These are phyloP conservation scores for Actenoides hombroni DNA, from an alignment of 2,113 vertebrate genomes.

Conservation along the genomic window DNA sequence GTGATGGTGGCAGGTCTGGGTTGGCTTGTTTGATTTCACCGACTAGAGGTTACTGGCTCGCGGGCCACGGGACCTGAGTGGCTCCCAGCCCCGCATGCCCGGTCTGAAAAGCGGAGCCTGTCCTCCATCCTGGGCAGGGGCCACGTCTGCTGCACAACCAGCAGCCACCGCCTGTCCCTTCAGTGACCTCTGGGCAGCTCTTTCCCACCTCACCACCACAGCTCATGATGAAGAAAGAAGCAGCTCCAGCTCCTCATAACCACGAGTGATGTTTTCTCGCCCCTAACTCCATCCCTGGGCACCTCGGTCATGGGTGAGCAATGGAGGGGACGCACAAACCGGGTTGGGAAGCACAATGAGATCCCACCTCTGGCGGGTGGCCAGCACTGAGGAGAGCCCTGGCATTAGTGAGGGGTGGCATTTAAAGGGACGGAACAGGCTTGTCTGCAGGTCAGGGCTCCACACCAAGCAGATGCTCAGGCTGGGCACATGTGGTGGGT, in stretches of 20 bases:
- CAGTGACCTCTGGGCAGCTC: not conserved
- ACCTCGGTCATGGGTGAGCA: not conserved
- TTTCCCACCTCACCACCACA: not conserved
- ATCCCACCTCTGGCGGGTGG: rapidly evolving
- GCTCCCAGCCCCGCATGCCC: not conserved
- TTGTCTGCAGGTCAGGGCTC: not conserved
- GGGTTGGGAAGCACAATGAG: not conserved
- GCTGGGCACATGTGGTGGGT: not conserved
- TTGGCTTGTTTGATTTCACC: not conserved
- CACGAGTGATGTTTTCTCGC: rapidly evolving
- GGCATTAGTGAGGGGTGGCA: not conserved
- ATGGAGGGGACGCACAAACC: not conserved
- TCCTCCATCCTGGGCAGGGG: not conserved
- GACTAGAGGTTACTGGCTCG: rapidly evolving
- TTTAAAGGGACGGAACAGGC: not conserved
- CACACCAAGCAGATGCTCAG: not conserved
- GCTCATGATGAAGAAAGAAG: not conserved
- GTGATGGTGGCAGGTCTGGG: rapidly evolving
- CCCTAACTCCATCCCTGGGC: not conserved
- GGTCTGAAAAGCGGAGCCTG: not conserved
- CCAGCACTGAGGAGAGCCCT: not conserved
- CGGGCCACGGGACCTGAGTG: not conserved
- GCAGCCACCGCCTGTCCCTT: not conserved
- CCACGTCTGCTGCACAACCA: too few relatives aligned
- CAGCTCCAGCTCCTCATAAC: not conserved